Evolutionary conservation across 2,113 vertebrate species (phyloP).

Genomic region (Phyllostomus hastatus): DNA sequence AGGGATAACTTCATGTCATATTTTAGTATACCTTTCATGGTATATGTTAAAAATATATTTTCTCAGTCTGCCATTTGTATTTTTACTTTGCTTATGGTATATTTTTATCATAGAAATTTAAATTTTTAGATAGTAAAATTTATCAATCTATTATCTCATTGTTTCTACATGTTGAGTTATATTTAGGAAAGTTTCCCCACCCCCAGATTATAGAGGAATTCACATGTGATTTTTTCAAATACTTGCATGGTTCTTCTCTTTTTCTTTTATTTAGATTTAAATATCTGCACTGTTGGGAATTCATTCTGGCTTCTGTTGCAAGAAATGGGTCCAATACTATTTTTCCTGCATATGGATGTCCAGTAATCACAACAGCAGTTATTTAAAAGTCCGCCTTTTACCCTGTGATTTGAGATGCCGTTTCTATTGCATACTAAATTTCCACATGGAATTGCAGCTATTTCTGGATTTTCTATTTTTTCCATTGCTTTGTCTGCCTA

Average conservation of each 20-base stretch:
- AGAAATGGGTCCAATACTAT: slow-evolving; percentile 32
- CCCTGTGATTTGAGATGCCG: not conserved
- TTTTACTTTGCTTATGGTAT: not conserved
- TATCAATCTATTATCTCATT: not conserved
- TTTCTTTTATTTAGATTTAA: slow-evolving; percentile 31
- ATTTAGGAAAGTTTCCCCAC: not conserved
- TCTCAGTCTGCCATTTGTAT: not conserved
- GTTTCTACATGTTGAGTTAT: slow-evolving; percentile 15
- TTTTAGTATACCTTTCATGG: not conserved
- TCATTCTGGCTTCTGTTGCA: not conserved
- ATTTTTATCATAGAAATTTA: not conserved
- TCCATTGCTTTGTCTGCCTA: not conserved
- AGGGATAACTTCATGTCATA: not conserved
- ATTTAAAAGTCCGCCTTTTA: slow-evolving; percentile 41
- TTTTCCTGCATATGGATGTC: slow-evolving; percentile 28
- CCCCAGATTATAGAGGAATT: not conserved
- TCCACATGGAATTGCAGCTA: not conserved
- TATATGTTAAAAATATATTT: not conserved
- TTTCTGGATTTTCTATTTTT: slow-evolving; percentile 18
- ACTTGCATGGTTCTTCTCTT: not conserved
- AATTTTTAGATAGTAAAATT: not conserved
- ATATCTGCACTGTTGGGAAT: slow-evolving; percentile 43
- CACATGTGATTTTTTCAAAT: not conserved
- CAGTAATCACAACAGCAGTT: not conserved
- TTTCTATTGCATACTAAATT: not conserved